Base-by-base conservation (phyloP, 2,113 vertebrate genomes). In the Sander lucioperca region DNA sequence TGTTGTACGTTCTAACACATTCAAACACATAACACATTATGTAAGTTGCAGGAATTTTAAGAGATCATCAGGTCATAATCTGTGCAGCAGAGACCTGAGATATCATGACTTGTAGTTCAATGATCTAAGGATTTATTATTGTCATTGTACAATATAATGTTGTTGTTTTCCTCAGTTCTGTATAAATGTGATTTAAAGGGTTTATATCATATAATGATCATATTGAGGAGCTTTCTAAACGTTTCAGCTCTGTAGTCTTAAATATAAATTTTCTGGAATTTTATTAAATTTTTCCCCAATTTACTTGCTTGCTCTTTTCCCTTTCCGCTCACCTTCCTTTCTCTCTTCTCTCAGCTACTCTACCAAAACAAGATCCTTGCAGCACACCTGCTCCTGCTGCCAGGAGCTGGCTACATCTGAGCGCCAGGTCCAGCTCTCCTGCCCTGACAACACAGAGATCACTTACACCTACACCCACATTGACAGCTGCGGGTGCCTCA, bases 331-430 rank as follows among this genome's bases (percentile, higher is more conserved):
- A 27, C 39, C 5, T 1, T 27, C 3, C 7, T 58, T 7, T 21
- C 2, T 66, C 53, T 65, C 14, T 43, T 12, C 43, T 54, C 36
- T 68, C 79, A 95, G 94, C 63, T 95, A 86, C 77, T 94, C 92
- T 0, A 10, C 51, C 25, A 56, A 76, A 58, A 51, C 62, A 43
- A 56, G 36, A 19, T 47, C 73, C 3, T 9, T 94, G 56, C 59
- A 93, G 78, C 91, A 90, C 63, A 82, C 81, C 9, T 95, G 94
- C 56, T 90, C 92, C 30, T 95, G 95, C 54, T 95, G 95, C 59
- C 91, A 85, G 80, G 93, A 94, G 78, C 0, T 86, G 30, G 19
- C 65, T 39, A 91, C 91, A 5, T 85, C 73, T 7, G 12, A 91
- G 61, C 89, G 74, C 21, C 47, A 84, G 68, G 65, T 87, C 2